A percentile compares a stretch with the other conserved stretches of the same genome.
phyloP scores from a whole-genome alignment of 2,113 vertebrate species.

The Poecilia latipinna region DNA sequence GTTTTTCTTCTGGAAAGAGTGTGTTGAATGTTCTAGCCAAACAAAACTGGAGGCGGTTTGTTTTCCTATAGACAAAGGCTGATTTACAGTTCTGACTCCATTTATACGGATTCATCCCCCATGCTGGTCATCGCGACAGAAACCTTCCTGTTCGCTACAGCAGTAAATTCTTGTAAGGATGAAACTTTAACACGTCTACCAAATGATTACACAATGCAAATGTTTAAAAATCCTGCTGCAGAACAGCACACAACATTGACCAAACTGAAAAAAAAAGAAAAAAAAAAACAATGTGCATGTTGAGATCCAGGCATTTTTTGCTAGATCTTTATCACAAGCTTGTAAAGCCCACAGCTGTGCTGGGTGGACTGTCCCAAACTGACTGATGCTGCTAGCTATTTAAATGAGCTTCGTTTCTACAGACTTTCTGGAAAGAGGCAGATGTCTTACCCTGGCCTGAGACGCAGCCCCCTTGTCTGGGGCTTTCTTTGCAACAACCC shows the following conservation, averaged over 20 bases:
- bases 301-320: constrained; percentile 36
- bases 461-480: constrained; percentile 60
- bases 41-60: background rate
- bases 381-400: constrained; percentile 21
- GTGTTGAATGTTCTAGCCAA: background rate
- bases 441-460: constrained; percentile 67
- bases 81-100: background rate
- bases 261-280: background rate
- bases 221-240: background rate
- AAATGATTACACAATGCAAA: constrained; percentile 28
- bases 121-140: constrained; percentile 12
- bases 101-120: constrained; percentile 9
- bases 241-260: constrained; percentile 2
- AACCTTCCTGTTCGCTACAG: constrained; percentile 16
- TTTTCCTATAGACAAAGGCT: background rate
- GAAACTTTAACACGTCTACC: constrained; percentile 1
- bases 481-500: constrained; percentile 66
- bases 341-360: constrained; percentile 58
- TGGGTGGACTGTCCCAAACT: constrained; percentile 31
- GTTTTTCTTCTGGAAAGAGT: background rate
- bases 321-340: constrained; percentile 60
- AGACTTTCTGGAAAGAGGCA: constrained; percentile 60
- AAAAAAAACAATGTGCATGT: constrained; percentile 17
- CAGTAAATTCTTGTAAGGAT: constrained; percentile 25
- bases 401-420: constrained; percentile 31